These are phyloP conservation scores for Rhinichthys osculus DNA, from an alignment of 2,797 vertebrate species.

Conservation along the genomic window DNA sequence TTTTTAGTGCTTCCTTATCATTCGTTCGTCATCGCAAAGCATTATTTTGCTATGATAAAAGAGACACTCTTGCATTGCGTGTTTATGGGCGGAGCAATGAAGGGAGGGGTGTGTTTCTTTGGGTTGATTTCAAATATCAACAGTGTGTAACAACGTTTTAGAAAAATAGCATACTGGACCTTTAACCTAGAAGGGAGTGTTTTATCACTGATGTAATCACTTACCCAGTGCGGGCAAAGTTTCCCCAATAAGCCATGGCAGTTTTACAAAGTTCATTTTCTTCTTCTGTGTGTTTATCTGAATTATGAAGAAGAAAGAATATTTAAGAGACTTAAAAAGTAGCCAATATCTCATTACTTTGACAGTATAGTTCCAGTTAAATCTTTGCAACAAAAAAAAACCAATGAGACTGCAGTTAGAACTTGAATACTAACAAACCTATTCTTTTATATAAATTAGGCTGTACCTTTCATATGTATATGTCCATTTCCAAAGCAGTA, in stretches of 20 bases:
- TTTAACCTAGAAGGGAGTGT: neutral
- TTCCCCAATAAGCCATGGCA: constrained; percentile 84
- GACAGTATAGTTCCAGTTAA: neutral
- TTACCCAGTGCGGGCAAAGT: constrained; percentile 85
- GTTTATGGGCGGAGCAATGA: too few relatives aligned
- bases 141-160: too few relatives aligned
- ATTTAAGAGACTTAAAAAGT: neutral
- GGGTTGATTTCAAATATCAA: too few relatives aligned
- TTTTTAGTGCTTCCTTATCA: too few relatives aligned
- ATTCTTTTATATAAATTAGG: neutral
- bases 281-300: constrained; percentile 69
- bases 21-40: too few relatives aligned
- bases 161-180: too few relatives aligned
- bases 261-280: constrained; percentile 75
- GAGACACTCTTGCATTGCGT: too few relatives aligned
- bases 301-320: neutral
- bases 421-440: neutral
- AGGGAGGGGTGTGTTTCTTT: too few relatives aligned
- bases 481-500: constrained; percentile 62
- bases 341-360: neutral
- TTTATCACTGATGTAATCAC: neutral
- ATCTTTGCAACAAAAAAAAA: neutral
- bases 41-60: too few relatives aligned
- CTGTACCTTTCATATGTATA: constrained; percentile 41
- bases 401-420: neutral